Base-by-base conservation (phyloP, 2,888 invertebrate genomes). In the Punctoribates punctum region DNA sequence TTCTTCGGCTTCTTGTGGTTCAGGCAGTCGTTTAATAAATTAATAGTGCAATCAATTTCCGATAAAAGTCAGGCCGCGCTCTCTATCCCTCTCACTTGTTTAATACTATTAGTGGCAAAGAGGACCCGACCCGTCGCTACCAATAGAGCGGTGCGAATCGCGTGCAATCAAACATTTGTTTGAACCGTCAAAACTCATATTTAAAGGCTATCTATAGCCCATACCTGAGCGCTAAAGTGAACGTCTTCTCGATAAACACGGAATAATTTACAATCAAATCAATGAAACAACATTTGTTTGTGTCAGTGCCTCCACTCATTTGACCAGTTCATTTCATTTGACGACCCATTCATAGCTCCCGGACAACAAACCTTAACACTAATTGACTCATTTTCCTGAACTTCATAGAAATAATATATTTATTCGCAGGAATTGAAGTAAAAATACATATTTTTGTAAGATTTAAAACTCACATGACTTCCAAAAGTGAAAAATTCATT, bases 261-360 rank as follows among this genome's bases (percentile, higher is more conserved):
- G 34, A 20, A 67, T 67, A 67, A 67, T 67, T 67, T 34, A 67
- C 67, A 67, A 67, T 67, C 38, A 67, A 67, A 67, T 67, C n/a
- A n/a, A 34, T 62, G 27, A 8, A 34, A 34, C 34, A 48, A 48
- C n/a, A 60, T 20, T 25, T 23, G 20, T 60, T 60, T 60, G 11
- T 60, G 20, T 6, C 15, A 60, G 20, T 60, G 11, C 23, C 6
- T 60, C 27, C 9, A 13, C 60, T 60, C 27, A 48, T 48, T 48
- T 13, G 46, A 15, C 46, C 46, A 15, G 8, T 11, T 15, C 15
- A 17, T 13, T 48, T 54, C 8, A n/a, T 8, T 54, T 15, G 6
- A 54, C n/a, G 4, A 6, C 3, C 20, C 8, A 54, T 17, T 15
- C 4, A 54, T 54, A 54, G 20, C 54, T 5, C 20, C 20, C 4